Evolutionary conservation across 53 echinoderm and acorn worm species (phyloP), one percentile per base, ranked within the genome.

Genomic region (Holothuria scabra): DNA sequence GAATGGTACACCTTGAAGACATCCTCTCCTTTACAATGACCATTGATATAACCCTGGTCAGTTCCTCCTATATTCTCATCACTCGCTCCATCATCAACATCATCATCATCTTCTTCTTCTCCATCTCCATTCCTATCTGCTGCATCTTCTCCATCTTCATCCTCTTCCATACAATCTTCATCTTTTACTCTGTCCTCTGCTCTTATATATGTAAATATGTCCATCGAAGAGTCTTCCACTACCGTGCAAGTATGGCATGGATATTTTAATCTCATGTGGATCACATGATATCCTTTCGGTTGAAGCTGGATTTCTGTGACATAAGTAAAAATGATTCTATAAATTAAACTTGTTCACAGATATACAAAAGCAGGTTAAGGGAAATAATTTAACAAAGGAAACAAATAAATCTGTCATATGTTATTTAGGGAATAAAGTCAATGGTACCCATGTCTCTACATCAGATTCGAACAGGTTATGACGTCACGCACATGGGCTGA

Each of bases 1-100:
- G 93, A 97, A 76, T 94, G 91, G 52, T 90, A 87, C 56, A 94
- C 93, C 13, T 72, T 69, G 23, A 87, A 65, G 8, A 56, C 35
- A 28, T 62, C 69, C 25, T 78, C 59, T 0, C 62, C 74, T 1
- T 87, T 79, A 28, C 67, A 59, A 67, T 87, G 56, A 46, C 75
- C 66, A 20, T 64, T 29, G 30, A 41, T 67, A 21, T 55, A 48
- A 4, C 38, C 46, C 24, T 35, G 74, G 4, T 12, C 71, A 33
- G 22, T 30, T 12, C 38, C 80, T 20, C 29, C 46, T 21, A 24
- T 55, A 28, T 37, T 23, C 4, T 80, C 26, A 29, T 56, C 81
- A 13, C 20, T 67, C 1, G 32, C 59, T 26, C 30, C 76, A 14
- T 59, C 66, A 12, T 68, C 71, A 20, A 57, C 84, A 2, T 90